phyloP scores from a whole-genome alignment of 23 tunicate genomes.

The Clavelina lepadiformis region DNA sequence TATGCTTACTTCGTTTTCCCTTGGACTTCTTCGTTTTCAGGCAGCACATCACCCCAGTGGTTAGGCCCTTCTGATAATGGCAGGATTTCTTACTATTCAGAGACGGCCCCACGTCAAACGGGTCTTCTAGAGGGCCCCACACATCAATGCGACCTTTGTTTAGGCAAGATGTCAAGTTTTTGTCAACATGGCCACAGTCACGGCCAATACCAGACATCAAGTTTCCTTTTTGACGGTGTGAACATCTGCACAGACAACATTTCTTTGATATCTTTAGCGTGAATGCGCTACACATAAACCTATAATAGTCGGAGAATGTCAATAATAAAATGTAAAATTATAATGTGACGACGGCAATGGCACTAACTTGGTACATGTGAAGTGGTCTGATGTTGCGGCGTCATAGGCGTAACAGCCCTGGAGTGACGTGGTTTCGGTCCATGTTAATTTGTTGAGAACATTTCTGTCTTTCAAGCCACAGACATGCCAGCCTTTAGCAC shows the following conservation, averaged over 20 bases:
- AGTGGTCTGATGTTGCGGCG: conserved; percentile 58
- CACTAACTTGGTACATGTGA: conserved; percentile 60
- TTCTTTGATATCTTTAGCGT: no score
- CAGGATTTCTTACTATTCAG: conserved; percentile 26
- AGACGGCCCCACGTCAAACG: background rate
- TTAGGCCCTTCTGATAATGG: conserved; percentile 34
- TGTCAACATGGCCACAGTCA: conserved; percentile 30
- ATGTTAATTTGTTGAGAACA: conserved; percentile 29
- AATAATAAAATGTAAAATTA: background rate
- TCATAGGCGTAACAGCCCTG: conserved; percentile 77
- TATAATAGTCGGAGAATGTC: background rate
- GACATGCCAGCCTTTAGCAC: conserved; percentile 69
- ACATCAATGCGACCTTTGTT: conserved; percentile 47
- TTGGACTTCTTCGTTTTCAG: conserved; percentile 11
- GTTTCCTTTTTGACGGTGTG: conserved; percentile 39
- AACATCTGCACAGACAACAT: conserved; percentile 32
- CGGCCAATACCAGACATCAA: conserved; percentile 73
- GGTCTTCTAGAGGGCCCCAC: background rate
- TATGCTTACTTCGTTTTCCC: conserved; percentile 9
- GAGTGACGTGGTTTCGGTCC: conserved; percentile 47
- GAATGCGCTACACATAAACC: no score
- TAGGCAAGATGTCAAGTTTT: conserved; percentile 29
- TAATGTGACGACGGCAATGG: background rate
- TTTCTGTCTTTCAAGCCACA: conserved; percentile 41
- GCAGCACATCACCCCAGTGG: conserved; percentile 71